Percentiles rank a stretch among this genome's conserved stretches.
Conservation (phyloP, 2,113 vertebrate species). For the Mesocricetus auratus region DNA sequence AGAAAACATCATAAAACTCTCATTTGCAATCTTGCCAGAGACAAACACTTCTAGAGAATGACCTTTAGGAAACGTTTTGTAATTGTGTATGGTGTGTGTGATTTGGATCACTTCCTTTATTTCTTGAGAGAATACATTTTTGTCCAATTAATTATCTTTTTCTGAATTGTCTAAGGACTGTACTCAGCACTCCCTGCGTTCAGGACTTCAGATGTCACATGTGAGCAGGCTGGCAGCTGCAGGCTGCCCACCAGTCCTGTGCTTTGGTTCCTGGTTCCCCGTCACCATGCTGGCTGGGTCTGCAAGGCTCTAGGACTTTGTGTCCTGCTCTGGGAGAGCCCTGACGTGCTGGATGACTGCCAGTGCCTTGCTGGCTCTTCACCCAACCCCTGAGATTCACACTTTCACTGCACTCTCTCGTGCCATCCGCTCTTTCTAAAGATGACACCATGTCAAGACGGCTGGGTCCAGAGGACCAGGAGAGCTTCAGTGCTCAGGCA, state of each 20-base stretch:
- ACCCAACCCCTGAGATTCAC: neutral
- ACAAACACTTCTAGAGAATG: neutral
- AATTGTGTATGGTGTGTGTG: neutral
- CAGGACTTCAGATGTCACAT: neutral
- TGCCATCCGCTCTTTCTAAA: neutral
- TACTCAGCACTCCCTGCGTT: neutral
- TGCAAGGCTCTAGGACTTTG: neutral
- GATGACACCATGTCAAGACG: neutral
- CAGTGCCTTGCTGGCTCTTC: neutral
- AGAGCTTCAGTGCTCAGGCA: neutral
- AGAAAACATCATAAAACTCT: neutral
- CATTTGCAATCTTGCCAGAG: neutral
- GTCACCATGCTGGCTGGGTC: neutral
- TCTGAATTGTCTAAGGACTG: neutral
- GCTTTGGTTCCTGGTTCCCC: neutral
- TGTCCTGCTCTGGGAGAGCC: neutral
- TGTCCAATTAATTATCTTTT: slow-evolving; percentile 24
- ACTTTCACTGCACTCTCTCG: neutral
- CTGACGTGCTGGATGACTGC: neutral
- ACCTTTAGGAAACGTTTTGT: neutral
- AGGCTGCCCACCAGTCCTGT: neutral
- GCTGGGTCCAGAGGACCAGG: neutral
- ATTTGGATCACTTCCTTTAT: neutral
- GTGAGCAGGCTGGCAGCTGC: neutral
- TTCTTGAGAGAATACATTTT: neutral